Evolutionary conservation across 2,113 vertebrate genomes (phyloP), one percentile per base, ranked within the genome.

Genomic region (Ailuropoda melanoleuca): DNA sequence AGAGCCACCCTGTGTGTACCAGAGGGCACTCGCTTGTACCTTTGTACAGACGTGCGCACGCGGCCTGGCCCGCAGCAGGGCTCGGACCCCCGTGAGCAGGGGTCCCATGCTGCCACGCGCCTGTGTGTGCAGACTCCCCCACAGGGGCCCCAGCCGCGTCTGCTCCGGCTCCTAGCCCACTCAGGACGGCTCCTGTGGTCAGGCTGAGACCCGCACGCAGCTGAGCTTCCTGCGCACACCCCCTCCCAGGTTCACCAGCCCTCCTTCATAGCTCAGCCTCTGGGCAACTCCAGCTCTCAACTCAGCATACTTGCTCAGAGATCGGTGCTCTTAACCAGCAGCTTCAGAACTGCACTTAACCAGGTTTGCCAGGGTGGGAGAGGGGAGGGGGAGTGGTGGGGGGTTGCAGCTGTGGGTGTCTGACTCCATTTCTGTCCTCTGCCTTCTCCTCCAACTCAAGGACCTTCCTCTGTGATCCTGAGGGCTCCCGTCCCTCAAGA

Each of bases 271-370:
- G 96, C 97, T 98, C 98, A 97, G 24, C 46, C 18, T 84, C 94
- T 95, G 93, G 97, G 96, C 97, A 98, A 95, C 96, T 97, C 96
- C 97, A 98, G 96, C 98, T 98, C 97, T 94, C 96, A 98, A 98
- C 98, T 92, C 34, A 98, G 97, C 75, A 90, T 97, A 98, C 98
- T 98, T 98, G 98, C 74, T 10, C 80, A 97, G 98, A 98, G 98
- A 98, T 98, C 98, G 98, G 97, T 97, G 97, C 98, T 98, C 97
- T 97, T 97, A 98, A 98, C 98, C 98, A 98, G 98, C 98, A 98
- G 98, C 97, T 98, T 98, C 97, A 97, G 98, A 98, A 98, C 98
- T 93, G 95, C 95, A 97, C 97, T 98, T 95, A 97, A 97, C 93
- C 46, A 72, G 95, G 93, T 98, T 98, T 98, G 97, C 98, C 98